Percentiles rank a stretch among this genome's conserved stretches.
phyloP scores from a whole-genome alignment of 2,797 vertebrate species.

The Natrix natrix region DNA sequence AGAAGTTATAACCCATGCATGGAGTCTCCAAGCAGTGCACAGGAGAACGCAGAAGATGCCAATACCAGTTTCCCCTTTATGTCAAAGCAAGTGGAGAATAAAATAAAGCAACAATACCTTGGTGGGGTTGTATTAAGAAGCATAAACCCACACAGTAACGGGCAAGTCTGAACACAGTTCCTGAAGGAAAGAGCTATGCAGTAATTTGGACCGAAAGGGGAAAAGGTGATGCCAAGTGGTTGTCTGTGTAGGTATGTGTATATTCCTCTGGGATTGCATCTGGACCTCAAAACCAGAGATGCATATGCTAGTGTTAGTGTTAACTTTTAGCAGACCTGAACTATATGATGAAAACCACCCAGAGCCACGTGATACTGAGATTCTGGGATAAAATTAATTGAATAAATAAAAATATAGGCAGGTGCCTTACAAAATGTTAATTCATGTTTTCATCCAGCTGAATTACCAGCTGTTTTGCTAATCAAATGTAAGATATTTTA shows the following conservation, averaged over 20 bases:
- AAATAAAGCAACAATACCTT: slow-evolving; percentile 14
- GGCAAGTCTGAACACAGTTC: neutral
- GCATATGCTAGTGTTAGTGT: neutral
- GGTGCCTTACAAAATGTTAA: neutral
- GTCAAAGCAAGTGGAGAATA: neutral
- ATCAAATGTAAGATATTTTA: neutral
- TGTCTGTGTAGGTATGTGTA: too few species aligned
- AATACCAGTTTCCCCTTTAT: slow-evolving; percentile 1
- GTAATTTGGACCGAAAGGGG: neutral
- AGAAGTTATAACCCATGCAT: too few species aligned
- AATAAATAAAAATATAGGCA: neutral
- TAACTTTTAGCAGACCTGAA: neutral
- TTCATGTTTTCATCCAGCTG: neutral
- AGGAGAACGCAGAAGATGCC: neutral
- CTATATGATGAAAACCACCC: neutral
- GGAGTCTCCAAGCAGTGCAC: too few species aligned
- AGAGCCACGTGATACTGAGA: neutral
- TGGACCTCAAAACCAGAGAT: neutral
- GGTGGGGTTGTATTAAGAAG: neutral
- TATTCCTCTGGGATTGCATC: neutral
- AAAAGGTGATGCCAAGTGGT: neutral
- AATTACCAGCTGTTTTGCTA: neutral
- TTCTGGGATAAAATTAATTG: neutral
- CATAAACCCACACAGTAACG: slow-evolving; percentile 4
- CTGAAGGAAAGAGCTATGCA: neutral